Conservation (phyloP, 1,140 invertebrate species). For the Cotesia vestalis region DNA sequence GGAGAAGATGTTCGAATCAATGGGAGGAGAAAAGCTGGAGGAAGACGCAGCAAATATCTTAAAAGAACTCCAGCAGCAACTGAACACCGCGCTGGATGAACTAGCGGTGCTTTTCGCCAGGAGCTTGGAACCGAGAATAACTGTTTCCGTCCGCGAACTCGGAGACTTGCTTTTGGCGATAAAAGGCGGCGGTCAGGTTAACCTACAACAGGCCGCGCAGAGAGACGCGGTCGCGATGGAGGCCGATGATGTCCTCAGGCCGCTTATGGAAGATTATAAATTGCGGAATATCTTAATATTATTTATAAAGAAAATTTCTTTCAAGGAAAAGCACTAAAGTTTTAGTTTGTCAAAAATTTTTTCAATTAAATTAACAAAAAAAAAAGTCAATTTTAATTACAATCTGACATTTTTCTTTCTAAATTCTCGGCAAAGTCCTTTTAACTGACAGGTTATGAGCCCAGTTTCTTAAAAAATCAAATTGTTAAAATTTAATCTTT, state of each 20-base stretch:
- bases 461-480: too few species aligned
- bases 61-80: slow-evolving; percentile 94
- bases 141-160: slow-evolving; percentile 91
- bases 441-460: too few species aligned
- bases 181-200: slow-evolving; percentile 85
- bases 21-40: slow-evolving; percentile 97
- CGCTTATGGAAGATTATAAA: slow-evolving; percentile 99
- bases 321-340: too few species aligned
- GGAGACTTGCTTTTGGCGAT: slow-evolving; percentile 90
- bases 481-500: too few species aligned
- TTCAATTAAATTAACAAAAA: too few species aligned
- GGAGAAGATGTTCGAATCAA: slow-evolving; percentile 99
- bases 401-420: too few species aligned
- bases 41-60: slow-evolving; percentile 95
- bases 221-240: slow-evolving; percentile 84
- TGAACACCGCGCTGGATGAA: slow-evolving; percentile 94
- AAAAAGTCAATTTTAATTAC: too few species aligned
- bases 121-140: slow-evolving; percentile 93
- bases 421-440: too few species aligned
- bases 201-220: slow-evolving; percentile 74
- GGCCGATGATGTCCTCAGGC: slow-evolving; percentile 94
- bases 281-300: too few species aligned
- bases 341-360: too few species aligned
- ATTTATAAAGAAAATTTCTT: too few species aligned
- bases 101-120: slow-evolving; percentile 95